Percentiles rank a stretch among this genome's conserved stretches.
phyloP scores from a whole-genome alignment of 1,140 invertebrate species.

The Diuraphis noxia region DNA sequence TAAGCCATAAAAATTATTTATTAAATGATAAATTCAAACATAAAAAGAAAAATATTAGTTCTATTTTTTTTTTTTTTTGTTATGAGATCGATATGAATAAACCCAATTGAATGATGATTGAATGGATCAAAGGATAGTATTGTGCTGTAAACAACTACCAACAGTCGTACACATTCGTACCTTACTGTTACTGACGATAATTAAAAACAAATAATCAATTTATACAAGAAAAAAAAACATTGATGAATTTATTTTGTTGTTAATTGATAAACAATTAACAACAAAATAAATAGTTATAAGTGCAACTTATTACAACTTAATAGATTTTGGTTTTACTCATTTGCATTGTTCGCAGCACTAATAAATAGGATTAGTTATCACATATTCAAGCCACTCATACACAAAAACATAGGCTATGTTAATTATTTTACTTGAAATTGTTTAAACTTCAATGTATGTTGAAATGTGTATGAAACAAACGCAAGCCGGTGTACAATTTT shows the following conservation, averaged over 20 bases:
- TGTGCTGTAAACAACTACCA: conserved; percentile 21
- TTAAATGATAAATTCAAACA: conserved; percentile 20
- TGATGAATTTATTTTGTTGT: background rate
- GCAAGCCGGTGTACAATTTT: background rate
- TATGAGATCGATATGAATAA: background rate
- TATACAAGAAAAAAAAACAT: background rate
- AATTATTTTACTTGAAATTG: conserved; percentile 6
- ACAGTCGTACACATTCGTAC: background rate
- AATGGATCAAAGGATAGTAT: conserved; percentile 33
- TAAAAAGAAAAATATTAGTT: conserved; percentile 19
- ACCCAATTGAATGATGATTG: conserved; percentile 1
- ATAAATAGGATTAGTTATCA: conserved; percentile 36
- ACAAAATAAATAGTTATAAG: background rate
- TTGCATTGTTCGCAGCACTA: background rate
- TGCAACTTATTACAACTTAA: background rate
- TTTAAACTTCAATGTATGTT: background rate
- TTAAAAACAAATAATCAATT: background rate
- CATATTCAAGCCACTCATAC: conserved; percentile 42
- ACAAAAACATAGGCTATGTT: conserved; percentile 33
- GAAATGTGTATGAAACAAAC: background rate
- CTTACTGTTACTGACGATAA: background rate
- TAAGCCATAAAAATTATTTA: conserved; percentile 28
- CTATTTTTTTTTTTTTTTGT: conserved; percentile 3
- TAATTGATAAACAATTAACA: background rate
- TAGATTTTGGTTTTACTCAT: background rate